A percentile compares a stretch with the other conserved stretches of the same genome.
phyloP scores from a whole-genome alignment of 1,140 invertebrate species.

The Rhopalosiphum padi region DNA sequence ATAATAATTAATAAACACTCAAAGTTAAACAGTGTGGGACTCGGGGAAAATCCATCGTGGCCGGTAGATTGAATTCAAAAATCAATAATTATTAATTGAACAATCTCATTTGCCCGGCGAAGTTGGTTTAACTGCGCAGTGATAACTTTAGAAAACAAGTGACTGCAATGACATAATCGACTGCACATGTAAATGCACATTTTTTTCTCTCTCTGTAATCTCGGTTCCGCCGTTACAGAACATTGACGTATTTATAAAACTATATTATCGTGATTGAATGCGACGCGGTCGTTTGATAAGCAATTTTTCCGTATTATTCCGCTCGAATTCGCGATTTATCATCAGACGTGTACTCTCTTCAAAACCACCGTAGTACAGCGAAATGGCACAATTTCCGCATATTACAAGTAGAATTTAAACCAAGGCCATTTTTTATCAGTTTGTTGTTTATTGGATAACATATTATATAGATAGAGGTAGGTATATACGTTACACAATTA shows the following conservation, averaged over 20 bases:
- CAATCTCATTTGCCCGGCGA: neutral
- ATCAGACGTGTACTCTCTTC: neutral
- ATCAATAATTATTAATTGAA: neutral
- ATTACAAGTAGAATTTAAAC: neutral
- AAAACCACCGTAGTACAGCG: neutral
- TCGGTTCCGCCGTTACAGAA: neutral
- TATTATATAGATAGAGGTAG: neutral
- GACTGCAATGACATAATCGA: neutral
- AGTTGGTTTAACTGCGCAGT: neutral
- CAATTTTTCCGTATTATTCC: neutral
- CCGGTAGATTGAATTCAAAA: neutral
- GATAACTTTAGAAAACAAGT: neutral
- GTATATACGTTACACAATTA: neutral
- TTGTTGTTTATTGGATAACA: neutral
- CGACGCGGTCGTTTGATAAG: neutral
- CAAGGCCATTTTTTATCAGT: neutral
- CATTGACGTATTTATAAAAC: neutral
- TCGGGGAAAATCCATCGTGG: neutral
- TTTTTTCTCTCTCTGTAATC: neutral
- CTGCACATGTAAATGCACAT: neutral
- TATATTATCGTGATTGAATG: neutral
- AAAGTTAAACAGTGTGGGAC: neutral
- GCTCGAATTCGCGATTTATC: neutral
- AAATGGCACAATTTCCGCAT: neutral
- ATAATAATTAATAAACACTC: slow-evolving; percentile 11